Percentiles rank a stretch among this genome's conserved stretches.
These are phyloP conservation scores for Nyctibius grandis DNA, from an alignment of 2,797 vertebrate species.

Conservation along the genomic window DNA sequence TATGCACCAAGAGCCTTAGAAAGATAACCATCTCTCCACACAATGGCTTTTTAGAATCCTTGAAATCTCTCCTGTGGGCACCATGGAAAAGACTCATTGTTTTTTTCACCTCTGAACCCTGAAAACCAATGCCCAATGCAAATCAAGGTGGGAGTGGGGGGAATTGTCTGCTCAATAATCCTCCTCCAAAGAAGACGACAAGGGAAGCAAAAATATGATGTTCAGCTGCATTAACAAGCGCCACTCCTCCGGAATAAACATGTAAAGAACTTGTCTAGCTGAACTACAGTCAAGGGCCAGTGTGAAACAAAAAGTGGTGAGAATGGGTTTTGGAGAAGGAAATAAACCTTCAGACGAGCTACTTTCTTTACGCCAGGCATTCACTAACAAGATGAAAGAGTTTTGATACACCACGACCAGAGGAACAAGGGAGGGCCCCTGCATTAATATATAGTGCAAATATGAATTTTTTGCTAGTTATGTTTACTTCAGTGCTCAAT, in stretches of 20 bases:
- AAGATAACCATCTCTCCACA: background rate
- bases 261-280: background rate
- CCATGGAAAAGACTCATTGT: accelerated
- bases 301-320: background rate
- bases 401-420: background rate
- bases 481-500: background rate
- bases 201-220: background rate
- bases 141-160: accelerated
- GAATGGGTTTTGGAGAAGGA: background rate
- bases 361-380: background rate
- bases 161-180: background rate
- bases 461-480: background rate
- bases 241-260: background rate
- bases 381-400: background rate
- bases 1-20: background rate
- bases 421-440: background rate
- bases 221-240: background rate
- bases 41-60: background rate
- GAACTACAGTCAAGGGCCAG: background rate
- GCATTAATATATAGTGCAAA: background rate
- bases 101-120: background rate
- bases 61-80: background rate
- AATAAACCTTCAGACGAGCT: background rate
- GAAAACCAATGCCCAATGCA: background rate
- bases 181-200: background rate